These are phyloP conservation scores for Malaclemys terrapin DNA, from an alignment of 2,113 vertebrate species.

Conservation along the genomic window DNA sequence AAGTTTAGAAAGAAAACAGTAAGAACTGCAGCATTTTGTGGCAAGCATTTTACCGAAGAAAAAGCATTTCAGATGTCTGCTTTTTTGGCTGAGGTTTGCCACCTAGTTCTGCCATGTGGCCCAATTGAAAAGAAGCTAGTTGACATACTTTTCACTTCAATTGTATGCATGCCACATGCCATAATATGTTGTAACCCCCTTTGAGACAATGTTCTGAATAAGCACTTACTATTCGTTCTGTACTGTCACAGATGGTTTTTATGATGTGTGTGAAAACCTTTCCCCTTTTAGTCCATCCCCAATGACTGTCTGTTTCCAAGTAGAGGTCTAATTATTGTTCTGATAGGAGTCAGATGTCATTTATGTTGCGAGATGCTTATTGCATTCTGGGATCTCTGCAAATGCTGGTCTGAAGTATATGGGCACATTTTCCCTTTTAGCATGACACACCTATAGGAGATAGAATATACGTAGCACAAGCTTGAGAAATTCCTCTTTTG, in stretches of 20 bases:
- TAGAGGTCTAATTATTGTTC: conserved; percentile 51
- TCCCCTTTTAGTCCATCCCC: conserved; percentile 13
- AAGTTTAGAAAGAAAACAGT: background rate
- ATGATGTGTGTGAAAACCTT: conserved; percentile 24
- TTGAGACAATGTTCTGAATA: background rate
- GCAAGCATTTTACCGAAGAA: background rate
- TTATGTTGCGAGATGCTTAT: background rate
- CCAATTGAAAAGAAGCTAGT: background rate
- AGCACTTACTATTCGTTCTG: conserved; percentile 29
- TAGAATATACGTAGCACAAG: background rate
- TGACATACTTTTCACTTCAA: background rate
- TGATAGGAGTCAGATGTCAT: conserved; percentile 40
- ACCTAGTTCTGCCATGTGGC: background rate
- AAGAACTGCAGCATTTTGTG: background rate
- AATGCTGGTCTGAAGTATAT: background rate
- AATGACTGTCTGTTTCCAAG: conserved; percentile 32
- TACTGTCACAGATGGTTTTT: conserved; percentile 20
- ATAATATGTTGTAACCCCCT: background rate
- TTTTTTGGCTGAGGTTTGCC: background rate
- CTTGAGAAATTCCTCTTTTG: background rate
- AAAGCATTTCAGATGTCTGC: background rate
- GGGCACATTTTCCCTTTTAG: background rate
- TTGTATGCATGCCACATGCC: background rate
- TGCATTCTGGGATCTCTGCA: background rate
- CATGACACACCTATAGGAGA: background rate